Conservation (phyloP, 2,888 invertebrate genomes). For the Pinctada fucata region DNA sequence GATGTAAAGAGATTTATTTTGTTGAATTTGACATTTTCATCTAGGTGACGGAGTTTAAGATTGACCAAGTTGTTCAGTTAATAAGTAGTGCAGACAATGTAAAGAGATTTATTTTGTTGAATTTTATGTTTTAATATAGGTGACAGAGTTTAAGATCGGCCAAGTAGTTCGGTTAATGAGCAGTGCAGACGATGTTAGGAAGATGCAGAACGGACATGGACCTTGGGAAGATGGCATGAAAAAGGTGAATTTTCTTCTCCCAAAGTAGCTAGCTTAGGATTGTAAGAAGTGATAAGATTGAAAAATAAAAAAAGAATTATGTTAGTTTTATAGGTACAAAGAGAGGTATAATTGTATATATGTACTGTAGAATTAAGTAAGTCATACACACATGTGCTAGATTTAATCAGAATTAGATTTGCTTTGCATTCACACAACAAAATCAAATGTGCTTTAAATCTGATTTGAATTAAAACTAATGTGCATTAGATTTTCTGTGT, state of each 20-base stretch:
- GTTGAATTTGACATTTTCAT: background rate
- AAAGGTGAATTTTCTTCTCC: constrained; percentile 37
- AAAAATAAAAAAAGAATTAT: background rate
- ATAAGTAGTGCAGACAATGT: constrained; percentile 35
- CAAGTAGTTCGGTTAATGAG: constrained; percentile 44
- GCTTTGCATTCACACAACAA: too few relatives aligned
- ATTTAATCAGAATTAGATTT: too few relatives aligned
- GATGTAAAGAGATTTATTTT: constrained; percentile 17
- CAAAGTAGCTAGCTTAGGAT: background rate
- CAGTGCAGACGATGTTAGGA: constrained; percentile 35
- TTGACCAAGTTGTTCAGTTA: constrained; percentile 47
- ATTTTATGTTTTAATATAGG: constrained; percentile 44
- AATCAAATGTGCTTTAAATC: too few relatives aligned
- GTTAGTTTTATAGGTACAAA: background rate
- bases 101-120: background rate
- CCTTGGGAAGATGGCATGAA: constrained; percentile 53
- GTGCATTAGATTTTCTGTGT: too few relatives aligned
- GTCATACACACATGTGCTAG: too few relatives aligned
- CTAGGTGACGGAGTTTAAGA: constrained; percentile 75
- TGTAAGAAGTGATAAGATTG: background rate
- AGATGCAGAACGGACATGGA: constrained; percentile 50
- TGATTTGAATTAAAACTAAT: too few relatives aligned
- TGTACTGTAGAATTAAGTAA: too few relatives aligned
- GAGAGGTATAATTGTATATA: background rate
- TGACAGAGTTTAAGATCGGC: constrained; percentile 74